Percentiles rank a stretch among this genome's conserved stretches.
Conservation (phyloP, 1,140 invertebrate species). For the Drosophila sturtevanti region DNA sequence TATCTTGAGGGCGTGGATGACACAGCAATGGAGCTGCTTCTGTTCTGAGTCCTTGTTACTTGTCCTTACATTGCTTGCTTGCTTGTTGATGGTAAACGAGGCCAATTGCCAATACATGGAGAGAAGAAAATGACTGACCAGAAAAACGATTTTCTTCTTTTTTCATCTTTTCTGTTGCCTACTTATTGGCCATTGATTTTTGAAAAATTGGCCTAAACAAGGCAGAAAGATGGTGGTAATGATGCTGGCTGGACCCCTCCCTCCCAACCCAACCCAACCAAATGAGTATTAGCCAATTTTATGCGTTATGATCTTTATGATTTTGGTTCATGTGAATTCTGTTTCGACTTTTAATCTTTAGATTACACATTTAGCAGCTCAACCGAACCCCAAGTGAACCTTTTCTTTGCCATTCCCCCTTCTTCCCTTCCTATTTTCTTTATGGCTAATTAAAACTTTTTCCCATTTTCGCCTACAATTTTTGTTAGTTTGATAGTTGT, state of each 20-base stretch:
- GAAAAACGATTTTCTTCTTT: slow-evolving; percentile 47
- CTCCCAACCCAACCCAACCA: too few relatives aligned
- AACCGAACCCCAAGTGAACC: slow-evolving; percentile 50
- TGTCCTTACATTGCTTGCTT: neutral
- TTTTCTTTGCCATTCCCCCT: slow-evolving; percentile 24
- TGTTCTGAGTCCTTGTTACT: neutral
- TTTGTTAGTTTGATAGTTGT: slow-evolving; percentile 11
- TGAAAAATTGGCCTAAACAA: slow-evolving; percentile 51
- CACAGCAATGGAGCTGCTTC: slow-evolving; percentile 51
- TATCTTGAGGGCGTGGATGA: slow-evolving; percentile 72
- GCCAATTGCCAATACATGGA: slow-evolving; percentile 60
- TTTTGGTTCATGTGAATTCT: slow-evolving; percentile 20
- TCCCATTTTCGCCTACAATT: slow-evolving; percentile 71
- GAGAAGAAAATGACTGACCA: slow-evolving; percentile 61
- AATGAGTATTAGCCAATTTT: slow-evolving; percentile 73
- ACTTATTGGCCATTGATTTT: slow-evolving; percentile 79
- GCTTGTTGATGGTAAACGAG: slow-evolving; percentile 7
- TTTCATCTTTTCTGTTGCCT: slow-evolving; percentile 53
- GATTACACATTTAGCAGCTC: slow-evolving; percentile 50
- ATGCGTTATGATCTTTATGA: slow-evolving; percentile 78
- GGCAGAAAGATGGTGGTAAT: neutral
- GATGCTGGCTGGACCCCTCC: too few relatives aligned
- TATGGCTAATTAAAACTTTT: slow-evolving; percentile 82
- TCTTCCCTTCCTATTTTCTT: slow-evolving; percentile 69
- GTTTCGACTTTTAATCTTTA: slow-evolving; percentile 20